Evolutionary conservation across 1,140 invertebrate genomes (phyloP), one percentile per base, ranked within the genome.

Genomic region (Mylabris phalerata): DNA sequence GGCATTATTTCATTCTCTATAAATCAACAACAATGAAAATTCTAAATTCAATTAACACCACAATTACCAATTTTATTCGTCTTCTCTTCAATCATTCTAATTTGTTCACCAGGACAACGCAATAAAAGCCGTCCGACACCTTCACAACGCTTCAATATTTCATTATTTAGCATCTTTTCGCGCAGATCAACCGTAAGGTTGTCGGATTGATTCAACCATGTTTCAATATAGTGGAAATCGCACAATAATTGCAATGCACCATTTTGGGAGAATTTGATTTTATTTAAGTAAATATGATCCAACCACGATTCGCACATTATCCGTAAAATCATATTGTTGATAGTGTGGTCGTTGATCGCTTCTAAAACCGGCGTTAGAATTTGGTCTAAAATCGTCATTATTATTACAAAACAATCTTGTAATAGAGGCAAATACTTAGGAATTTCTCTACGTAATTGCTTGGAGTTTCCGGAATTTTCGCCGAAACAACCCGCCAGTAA

Each of bases 301-400:
- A 92, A 73, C 88, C 88, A 91, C 1, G 88, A 85, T 70, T 91
- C 89, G 67, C 89, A 90, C 76, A 90, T 86, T 40, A 91, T 84
- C 68, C 83, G 82, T 2, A 92, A 71, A 38, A 90, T 81, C 77
- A 90, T 86, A 65, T 88, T 88, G 1, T 85, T 80, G 6, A 87
- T 85, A 11, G 81, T 74, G 44, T 83, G 79, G 67, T 91, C 87
- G 48, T 82, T 79, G 2, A 86, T 86, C 39, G 89, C 86, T 61
- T 81, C 78, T 54, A 89, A 74, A 7, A 89, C 85, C 6, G 89
- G 89, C 44, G 85, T 71, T 48, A 90, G 71, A 60, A 92, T 83
- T 74, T 82, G 80, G 71, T 88, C 88, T 88, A 67, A 47, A 80
- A 78, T 45, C 44, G 26, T 61, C 6, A 43, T 26, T 40, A 27